phyloP scores from a whole-genome alignment of 2,797 vertebrate genomes.

The Aeoliscus strigatus region DNA sequence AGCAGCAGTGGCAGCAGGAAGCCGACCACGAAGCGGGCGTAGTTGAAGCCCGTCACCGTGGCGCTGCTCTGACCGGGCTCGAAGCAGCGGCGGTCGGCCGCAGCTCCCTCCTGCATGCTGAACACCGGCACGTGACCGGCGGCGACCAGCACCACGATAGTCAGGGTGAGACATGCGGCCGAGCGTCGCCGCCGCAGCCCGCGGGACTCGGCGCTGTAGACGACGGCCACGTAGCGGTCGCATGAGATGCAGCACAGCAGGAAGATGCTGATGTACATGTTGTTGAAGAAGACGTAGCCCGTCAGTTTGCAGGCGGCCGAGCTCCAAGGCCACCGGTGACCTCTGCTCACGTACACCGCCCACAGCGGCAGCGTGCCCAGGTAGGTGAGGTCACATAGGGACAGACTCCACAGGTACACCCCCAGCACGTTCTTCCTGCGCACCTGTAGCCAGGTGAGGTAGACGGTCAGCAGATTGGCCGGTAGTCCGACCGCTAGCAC shows the following conservation, averaged over 20 bases:
- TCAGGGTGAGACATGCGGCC: conserved; percentile 41
- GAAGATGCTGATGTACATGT: conserved; percentile 90
- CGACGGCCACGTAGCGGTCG: conserved; percentile 83
- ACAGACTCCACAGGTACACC: conserved; percentile 83
- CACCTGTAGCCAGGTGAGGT: conserved; percentile 76
- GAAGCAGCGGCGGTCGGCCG: conserved; percentile 61
- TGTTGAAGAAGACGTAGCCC: conserved; percentile 88
- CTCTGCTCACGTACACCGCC: conserved; percentile 71
- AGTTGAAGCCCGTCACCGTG: conserved; percentile 61
- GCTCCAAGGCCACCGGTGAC: conserved; percentile 74
- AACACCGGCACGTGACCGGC: conserved; percentile 71
- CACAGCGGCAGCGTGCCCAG: conserved; percentile 83
- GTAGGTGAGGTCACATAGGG: conserved; percentile 85
- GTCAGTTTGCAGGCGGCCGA: conserved; percentile 62
- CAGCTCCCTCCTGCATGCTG: conserved; percentile 27
- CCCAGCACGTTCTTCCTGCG: conserved; percentile 74
- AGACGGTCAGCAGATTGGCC: conserved; percentile 77
- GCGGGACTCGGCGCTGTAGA: conserved; percentile 76
- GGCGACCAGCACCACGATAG: conserved; percentile 62
- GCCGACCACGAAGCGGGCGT: conserved; percentile 75
- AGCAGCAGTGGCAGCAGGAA: conserved; percentile 76
- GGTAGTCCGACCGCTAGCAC: conserved; percentile 80
- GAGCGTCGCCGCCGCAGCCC: conserved; percentile 67
- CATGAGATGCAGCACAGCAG: conserved; percentile 86
- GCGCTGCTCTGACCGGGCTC: conserved; percentile 62